phyloP scores from a whole-genome alignment of 1,140 invertebrate species.

The Bathynomus jamesi region DNA sequence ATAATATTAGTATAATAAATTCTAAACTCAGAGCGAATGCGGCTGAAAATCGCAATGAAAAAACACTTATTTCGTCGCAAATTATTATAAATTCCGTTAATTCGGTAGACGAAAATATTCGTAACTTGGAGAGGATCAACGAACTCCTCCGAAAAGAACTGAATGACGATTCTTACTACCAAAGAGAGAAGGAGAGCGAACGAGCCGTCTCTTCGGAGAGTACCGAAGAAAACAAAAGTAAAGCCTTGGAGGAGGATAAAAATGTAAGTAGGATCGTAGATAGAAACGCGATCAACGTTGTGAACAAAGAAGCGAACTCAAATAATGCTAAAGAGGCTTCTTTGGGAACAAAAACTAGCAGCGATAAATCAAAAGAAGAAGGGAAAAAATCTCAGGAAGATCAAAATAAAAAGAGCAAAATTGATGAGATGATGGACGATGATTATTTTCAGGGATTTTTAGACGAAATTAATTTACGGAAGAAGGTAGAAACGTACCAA shows the following conservation, averaged over 20 bases:
- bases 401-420: constrained; percentile 17
- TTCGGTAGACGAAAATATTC: not conserved
- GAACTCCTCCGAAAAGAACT: not conserved
- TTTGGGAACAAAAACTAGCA: constrained; percentile 6
- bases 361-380: constrained; percentile 19
- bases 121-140: not conserved
- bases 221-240: too few relatives aligned
- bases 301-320: constrained; percentile 4
- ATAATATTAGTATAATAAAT: too few relatives aligned
- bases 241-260: too few relatives aligned
- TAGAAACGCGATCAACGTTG: too few relatives aligned
- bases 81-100: not conserved
- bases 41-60: not conserved
- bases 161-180: too few relatives aligned
- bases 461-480: not conserved
- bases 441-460: not conserved
- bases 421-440: not conserved
- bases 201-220: too few relatives aligned
- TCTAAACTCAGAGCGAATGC: too few relatives aligned
- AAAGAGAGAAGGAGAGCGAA: too few relatives aligned
- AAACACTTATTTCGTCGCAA: too few relatives aligned
- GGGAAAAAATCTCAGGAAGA: constrained; percentile 25
- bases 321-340: constrained; percentile 41
- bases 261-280: too few relatives aligned
- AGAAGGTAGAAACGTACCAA: not conserved